Conservation (phyloP, 2,797 vertebrate genomes). For the Clarias laeviceps region DNA sequence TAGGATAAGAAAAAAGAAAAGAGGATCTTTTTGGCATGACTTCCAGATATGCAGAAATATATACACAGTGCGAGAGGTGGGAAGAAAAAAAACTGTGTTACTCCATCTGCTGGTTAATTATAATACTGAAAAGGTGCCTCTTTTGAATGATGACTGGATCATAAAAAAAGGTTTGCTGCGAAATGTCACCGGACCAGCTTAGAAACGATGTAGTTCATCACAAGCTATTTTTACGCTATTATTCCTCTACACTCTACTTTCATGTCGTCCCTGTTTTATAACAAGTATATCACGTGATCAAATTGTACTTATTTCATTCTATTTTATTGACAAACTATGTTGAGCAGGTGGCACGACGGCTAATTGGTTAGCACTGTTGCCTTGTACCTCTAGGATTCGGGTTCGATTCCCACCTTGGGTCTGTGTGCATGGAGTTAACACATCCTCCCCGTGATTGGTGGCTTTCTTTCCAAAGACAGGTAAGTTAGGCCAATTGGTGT, state of each 20-base stretch:
- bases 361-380: no score
- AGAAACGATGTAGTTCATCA: background rate
- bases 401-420: no score
- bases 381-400: no score
- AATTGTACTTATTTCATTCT: background rate
- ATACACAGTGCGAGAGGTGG: background rate
- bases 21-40: background rate
- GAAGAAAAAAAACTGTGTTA: conserved; percentile 7
- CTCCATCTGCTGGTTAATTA: conserved; percentile 52
- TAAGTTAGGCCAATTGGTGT: no score
- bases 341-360: no score
- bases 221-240: conserved; percentile 3
- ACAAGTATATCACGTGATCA: background rate
- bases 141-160: conserved; percentile 2
- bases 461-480: no score
- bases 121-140: conserved; percentile 7
- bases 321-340: background rate
- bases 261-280: background rate
- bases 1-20: background rate
- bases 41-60: background rate
- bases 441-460: no score
- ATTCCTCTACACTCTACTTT: background rate
- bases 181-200: conserved; percentile 1
- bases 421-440: no score
- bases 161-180: conserved; percentile 1